Conservation (phyloP, 2,113 vertebrate genomes). For the Pogona vitticeps region DNA sequence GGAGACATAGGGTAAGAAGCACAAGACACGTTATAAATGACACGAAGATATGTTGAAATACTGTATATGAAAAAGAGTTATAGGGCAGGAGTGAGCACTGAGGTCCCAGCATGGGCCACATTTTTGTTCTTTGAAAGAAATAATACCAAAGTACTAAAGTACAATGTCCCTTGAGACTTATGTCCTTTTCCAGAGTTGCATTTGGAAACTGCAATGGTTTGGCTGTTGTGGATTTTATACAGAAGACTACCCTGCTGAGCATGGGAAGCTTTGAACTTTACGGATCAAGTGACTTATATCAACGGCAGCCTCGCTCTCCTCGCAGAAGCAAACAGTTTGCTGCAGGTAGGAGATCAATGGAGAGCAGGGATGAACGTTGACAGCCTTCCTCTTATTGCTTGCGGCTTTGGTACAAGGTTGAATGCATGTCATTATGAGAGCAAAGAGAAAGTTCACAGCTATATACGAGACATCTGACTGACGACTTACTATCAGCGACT, state of each 20-base stretch:
- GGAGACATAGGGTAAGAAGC: neutral
- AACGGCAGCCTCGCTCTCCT: slow-evolving; percentile 92
- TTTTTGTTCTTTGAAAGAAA: neutral
- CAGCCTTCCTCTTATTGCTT: slow-evolving; percentile 59
- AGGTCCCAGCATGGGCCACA: neutral
- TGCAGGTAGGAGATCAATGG: slow-evolving; percentile 84
- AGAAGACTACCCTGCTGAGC: slow-evolving; percentile 92
- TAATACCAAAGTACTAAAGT: neutral
- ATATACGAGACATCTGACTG: slow-evolving; percentile 22
- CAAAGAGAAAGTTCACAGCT: slow-evolving; percentile 49
- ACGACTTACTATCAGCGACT: neutral
- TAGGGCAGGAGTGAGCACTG: neutral
- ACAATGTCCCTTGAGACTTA: slow-evolving; percentile 26
- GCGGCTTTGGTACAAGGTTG: slow-evolving; percentile 65
- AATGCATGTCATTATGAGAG: slow-evolving; percentile 62
- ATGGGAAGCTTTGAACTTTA: slow-evolving; percentile 92
- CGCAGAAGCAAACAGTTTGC: slow-evolving; percentile 94
- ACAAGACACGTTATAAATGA: neutral
- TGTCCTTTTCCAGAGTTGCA: slow-evolving; percentile 82
- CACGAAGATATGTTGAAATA: neutral
- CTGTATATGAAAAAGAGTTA: neutral
- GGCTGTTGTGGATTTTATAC: slow-evolving; percentile 94
- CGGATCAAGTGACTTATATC: slow-evolving; percentile 90
- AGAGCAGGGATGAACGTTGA: slow-evolving; percentile 40
- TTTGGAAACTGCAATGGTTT: slow-evolving; percentile 95